These are phyloP conservation scores for Reinhardtius hippoglossoides DNA, from an alignment of 2,113 vertebrate genomes.

Conservation along the genomic window DNA sequence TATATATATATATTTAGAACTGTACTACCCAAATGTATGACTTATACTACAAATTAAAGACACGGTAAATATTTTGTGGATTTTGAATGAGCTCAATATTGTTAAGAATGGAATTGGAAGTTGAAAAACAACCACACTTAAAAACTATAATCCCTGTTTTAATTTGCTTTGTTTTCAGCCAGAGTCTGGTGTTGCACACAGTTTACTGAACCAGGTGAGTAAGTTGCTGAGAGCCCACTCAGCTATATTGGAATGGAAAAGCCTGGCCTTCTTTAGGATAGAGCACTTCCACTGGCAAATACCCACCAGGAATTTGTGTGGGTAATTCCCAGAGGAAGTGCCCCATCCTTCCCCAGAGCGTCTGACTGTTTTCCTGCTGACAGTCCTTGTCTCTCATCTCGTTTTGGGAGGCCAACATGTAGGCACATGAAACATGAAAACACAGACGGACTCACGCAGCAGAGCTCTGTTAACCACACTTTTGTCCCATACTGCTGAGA, in stretches of 20 bases:
- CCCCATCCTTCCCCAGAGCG: conserved; percentile 4
- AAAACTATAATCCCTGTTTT: neutral
- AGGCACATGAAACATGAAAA: conserved; percentile 54
- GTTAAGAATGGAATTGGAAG: too few species aligned
- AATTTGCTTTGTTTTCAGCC: neutral
- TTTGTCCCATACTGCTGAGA: conserved; percentile 67
- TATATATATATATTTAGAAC: too few species aligned
- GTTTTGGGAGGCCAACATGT: conserved; percentile 12
- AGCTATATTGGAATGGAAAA: conserved; percentile 10
- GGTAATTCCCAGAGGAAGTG: conserved; percentile 30
- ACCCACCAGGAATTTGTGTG: conserved; percentile 17
- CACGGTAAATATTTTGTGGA: too few species aligned
- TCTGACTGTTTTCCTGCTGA: conserved; percentile 9
- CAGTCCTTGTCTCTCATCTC: conserved; percentile 2
- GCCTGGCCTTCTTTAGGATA: neutral
- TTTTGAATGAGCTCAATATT: too few species aligned
- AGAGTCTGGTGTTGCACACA: conserved; percentile 2
- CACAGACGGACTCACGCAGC: conserved; percentile 38
- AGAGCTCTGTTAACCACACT: conserved; percentile 60
- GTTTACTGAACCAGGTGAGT: conserved; percentile 32
- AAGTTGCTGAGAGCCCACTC: conserved; percentile 7
- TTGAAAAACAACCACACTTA: neutral
- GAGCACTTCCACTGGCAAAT: neutral
- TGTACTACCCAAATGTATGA: too few species aligned
- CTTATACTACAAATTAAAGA: too few species aligned